Percentiles rank a stretch among this genome's conserved stretches.
Conservation (phyloP, 2,113 vertebrate genomes). For the Sigmodon hispidus region DNA sequence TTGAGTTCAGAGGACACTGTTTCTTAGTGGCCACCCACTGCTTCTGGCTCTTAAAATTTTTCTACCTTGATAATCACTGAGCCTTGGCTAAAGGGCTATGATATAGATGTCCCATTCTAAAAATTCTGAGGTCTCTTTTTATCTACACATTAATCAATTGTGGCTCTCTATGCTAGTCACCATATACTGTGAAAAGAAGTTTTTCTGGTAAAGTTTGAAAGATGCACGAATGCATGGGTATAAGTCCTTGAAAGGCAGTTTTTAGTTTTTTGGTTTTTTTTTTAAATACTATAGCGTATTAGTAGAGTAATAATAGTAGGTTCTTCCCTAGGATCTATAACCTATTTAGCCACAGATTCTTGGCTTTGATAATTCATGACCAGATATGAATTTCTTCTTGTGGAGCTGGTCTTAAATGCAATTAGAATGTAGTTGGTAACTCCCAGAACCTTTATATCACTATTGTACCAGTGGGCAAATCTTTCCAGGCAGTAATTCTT, state of each 20-base stretch:
- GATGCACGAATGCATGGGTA: neutral
- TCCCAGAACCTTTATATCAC: neutral
- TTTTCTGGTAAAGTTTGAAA: neutral
- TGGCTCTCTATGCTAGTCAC: neutral
- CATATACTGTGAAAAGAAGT: neutral
- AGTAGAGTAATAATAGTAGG: neutral
- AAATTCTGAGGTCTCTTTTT: neutral
- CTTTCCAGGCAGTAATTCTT: neutral
- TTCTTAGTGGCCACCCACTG: neutral
- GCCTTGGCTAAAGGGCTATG: neutral
- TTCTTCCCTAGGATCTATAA: neutral
- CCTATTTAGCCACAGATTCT: neutral
- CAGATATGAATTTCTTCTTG: neutral
- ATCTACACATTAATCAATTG: neutral
- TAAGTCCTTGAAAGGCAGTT: neutral
- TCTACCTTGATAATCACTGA: neutral
- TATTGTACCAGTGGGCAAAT: neutral
- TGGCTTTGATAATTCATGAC: neutral
- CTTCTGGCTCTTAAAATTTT: neutral
- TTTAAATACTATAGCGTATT: neutral
- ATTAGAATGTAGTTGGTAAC: neutral
- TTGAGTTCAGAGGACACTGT: neutral
- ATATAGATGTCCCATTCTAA: neutral
- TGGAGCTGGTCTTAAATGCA: neutral
- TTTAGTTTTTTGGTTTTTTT: too few species aligned